Conservation (phyloP, 2,888 invertebrate species). For the Anoncus sp. region DNA sequence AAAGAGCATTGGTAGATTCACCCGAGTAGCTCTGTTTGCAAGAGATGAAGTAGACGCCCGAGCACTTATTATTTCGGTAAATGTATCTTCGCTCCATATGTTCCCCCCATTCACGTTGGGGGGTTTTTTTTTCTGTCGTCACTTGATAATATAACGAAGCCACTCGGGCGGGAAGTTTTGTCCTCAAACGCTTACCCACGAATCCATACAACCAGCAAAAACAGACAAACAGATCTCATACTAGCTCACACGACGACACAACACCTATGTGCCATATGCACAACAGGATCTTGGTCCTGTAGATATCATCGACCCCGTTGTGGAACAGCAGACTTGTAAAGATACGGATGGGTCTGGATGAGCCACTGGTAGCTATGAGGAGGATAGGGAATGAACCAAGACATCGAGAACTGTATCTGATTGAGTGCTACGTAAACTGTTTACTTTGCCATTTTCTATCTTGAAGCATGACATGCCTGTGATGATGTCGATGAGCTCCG, state of each 20-base stretch:
- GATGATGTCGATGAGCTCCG: neutral
- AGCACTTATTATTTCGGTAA: conserved; percentile 56
- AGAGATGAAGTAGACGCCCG: conserved; percentile 42
- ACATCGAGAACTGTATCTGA: conserved; percentile 32
- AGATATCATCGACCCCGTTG: too few relatives aligned
- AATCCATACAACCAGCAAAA: conserved; percentile 9
- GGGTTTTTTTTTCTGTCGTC: conserved; percentile 37
- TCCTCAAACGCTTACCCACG: conserved; percentile 35
- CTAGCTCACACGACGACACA: too few relatives aligned
- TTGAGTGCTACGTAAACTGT: conserved; percentile 26
- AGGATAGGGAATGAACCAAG: too few relatives aligned
- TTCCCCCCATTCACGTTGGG: conserved; percentile 52
- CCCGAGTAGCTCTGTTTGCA: conserved; percentile 47
- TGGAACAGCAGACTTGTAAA: neutral
- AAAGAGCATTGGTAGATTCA: too few relatives aligned
- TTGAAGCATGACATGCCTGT: neutral
- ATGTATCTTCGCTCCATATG: conserved; percentile 56
- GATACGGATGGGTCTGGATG: neutral
- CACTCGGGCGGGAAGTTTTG: conserved; percentile 50
- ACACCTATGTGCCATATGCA: too few relatives aligned
- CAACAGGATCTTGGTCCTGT: neutral
- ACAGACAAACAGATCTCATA: neutral
- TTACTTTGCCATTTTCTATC: conserved; percentile 37
- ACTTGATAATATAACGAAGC: conserved; percentile 36
- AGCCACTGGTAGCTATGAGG: too few relatives aligned